A percentile compares a stretch with the other conserved stretches of the same genome.
phyloP scores from a whole-genome alignment of 2,888 invertebrate genomes.

The Platycnemis pennipes region DNA sequence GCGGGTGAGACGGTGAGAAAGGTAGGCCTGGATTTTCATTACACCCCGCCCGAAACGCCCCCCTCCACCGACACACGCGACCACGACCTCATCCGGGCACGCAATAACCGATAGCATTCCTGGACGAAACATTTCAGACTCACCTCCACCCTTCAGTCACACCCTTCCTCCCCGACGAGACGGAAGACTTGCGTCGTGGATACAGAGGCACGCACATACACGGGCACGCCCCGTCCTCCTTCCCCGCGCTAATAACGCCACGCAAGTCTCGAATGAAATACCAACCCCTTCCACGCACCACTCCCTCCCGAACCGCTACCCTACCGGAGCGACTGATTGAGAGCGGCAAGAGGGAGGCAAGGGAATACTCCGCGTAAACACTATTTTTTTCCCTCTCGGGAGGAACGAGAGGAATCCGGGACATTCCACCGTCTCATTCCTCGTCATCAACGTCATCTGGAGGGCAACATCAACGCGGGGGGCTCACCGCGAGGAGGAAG shows the following conservation, averaged over 20 bases:
- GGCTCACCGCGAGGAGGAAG: background rate
- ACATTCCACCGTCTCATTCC: slow-evolving; percentile 25
- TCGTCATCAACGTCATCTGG: background rate
- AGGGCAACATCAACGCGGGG: background rate
- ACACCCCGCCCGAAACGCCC: background rate
- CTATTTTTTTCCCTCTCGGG: background rate
- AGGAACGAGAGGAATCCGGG: slow-evolving; percentile 44
- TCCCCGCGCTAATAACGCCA: background rate
- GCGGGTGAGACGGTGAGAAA: background rate
- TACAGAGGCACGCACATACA: background rate
- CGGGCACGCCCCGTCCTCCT: background rate
- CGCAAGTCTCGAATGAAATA: slow-evolving; percentile 30
- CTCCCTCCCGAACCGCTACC: background rate
- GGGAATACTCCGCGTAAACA: background rate
- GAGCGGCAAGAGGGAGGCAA: background rate
- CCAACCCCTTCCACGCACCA: background rate
- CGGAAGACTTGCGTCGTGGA: background rate
- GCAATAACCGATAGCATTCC: slow-evolving; percentile 36
- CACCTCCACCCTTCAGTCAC: background rate
- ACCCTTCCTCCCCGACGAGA: background rate
- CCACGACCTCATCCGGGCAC: background rate
- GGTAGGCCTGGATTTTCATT: background rate
- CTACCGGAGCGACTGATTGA: background rate
- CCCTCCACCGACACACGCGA: background rate
- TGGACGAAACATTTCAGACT: background rate